Conservation (phyloP, 2,888 invertebrate genomes). For the Hirtodrosophila duncani region DNA sequence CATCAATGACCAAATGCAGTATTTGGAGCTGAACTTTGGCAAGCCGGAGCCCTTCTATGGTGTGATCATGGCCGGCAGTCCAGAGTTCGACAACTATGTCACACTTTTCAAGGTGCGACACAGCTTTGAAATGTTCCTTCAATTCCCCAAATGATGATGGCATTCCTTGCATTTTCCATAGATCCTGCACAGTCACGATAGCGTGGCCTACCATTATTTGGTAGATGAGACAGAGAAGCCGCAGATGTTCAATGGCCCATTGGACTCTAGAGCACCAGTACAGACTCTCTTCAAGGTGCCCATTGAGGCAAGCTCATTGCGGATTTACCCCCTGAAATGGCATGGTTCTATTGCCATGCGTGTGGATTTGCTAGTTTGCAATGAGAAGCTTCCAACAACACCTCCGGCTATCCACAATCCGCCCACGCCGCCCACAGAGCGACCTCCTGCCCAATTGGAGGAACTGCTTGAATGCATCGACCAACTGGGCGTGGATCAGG, state of each 20-base stretch:
- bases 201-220: constrained; percentile 81
- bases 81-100: constrained; percentile 84
- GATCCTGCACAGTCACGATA: constrained; percentile 84
- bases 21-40: constrained; percentile 84
- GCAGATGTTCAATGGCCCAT: constrained; percentile 86
- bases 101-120: constrained; percentile 83
- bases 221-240: constrained; percentile 80
- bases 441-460: constrained; percentile 13
- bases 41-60: constrained; percentile 86
- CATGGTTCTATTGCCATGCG: constrained; percentile 84
- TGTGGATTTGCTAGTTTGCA: constrained; percentile 87
- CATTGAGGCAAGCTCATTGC: constrained; percentile 86
- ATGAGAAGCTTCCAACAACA: constrained; percentile 23
- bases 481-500: constrained; percentile 85
- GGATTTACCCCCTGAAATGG: constrained; percentile 88
- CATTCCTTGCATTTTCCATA: constrained; percentile 14
- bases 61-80: constrained; percentile 85
- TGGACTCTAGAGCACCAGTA: constrained; percentile 81
- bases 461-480: constrained; percentile 82
- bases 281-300: constrained; percentile 85
- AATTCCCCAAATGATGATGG: neutral
- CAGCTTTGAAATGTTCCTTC: no score
- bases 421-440: constrained; percentile 34
- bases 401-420: constrained; percentile 3
- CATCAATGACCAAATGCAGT: constrained; percentile 82